Percentiles rank a stretch among this genome's conserved stretches.
Conservation (phyloP, 2,113 vertebrate species). For the Aspiorhynchus laticeps region DNA sequence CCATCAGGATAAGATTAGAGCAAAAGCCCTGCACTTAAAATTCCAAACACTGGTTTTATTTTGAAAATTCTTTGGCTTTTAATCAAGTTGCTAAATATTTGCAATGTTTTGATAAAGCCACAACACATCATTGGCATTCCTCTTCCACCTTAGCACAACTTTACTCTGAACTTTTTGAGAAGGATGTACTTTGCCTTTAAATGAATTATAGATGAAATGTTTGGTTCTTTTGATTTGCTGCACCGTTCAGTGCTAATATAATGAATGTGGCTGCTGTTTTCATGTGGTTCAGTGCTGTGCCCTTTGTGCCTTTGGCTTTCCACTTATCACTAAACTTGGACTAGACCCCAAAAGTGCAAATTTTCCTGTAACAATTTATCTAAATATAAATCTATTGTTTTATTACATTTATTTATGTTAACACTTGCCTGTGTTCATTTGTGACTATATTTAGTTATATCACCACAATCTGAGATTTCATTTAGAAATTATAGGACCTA, state of each 20-base stretch:
- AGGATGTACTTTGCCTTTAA: conserved; percentile 47
- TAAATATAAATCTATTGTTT: not conserved
- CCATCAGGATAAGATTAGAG: conserved; percentile 39
- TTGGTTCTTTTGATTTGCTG: conserved; percentile 51
- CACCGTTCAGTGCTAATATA: conserved; percentile 44
- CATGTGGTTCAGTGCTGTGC: conserved; percentile 23
- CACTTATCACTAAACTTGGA: not conserved
- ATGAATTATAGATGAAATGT: conserved; percentile 58
- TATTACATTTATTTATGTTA: not conserved
- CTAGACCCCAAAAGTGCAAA: not conserved
- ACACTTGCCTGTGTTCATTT: not conserved
- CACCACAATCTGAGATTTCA: not conserved
- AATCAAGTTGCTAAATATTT: conserved; percentile 55
- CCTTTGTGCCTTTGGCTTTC: conserved; percentile 19
- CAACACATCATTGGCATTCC: conserved; percentile 27
- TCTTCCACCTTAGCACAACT: conserved; percentile 21
- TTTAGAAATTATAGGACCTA: not conserved
- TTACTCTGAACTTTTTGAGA: conserved; percentile 46
- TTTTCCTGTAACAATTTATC: not conserved
- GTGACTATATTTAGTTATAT: not conserved
- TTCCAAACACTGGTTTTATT: conserved; percentile 41
- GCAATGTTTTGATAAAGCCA: conserved; percentile 31
- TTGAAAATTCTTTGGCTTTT: conserved; percentile 36
- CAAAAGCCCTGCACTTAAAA: conserved; percentile 41
- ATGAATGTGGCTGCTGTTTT: conserved; percentile 41